Evolutionary conservation across 2,113 vertebrate genomes (phyloP), one percentile per base, ranked within the genome.

Genomic region (Pitta sordida): DNA sequence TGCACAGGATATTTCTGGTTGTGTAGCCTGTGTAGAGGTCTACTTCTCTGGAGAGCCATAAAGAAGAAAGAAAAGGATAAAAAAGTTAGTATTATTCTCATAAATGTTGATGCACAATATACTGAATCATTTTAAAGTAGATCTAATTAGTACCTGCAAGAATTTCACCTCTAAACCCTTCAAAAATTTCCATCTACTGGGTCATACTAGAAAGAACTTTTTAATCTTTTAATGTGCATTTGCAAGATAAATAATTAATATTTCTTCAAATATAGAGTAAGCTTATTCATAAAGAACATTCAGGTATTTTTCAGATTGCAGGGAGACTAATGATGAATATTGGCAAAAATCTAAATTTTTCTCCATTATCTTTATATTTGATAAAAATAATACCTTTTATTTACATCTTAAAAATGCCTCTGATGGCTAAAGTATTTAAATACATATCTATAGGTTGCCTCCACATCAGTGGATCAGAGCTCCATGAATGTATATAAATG

Each of bases 11-110:
- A 94, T 99, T 99, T 85, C 99, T 98, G 5, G 99, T 99, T 86
- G 99, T 99, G 96, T 99, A 99, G 94, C 99, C 99, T 21, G 99
- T 99, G 97, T 99, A 99, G 83, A 99, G 96, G 97, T 99, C 99
- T 96, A 99, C 99, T 94, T 99, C 99, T 96, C 99, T 99, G 97
- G 12, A 63, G n/a, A 58, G 26, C 15, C 26, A 21, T 12, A 87
- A 64, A 62, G 34, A 13, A 83, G 29, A 71, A 67, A 86, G 9
- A 24, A 62, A 30, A n/a, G 43, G 36, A 63, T 14, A 51, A 48
- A 52, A 55, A 8, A 55, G 32, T 92, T 46, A 56, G 29, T 41
- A 60, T 80, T 32, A 44, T 22, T 34, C 62, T 74, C 32, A 48
- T 1, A 21, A 65, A 44, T 15, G 21, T 15, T 51, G 10, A n/a